Evolutionary conservation across 2,888 invertebrate genomes (phyloP).

Genomic region (Sminthurides aquaticus): DNA sequence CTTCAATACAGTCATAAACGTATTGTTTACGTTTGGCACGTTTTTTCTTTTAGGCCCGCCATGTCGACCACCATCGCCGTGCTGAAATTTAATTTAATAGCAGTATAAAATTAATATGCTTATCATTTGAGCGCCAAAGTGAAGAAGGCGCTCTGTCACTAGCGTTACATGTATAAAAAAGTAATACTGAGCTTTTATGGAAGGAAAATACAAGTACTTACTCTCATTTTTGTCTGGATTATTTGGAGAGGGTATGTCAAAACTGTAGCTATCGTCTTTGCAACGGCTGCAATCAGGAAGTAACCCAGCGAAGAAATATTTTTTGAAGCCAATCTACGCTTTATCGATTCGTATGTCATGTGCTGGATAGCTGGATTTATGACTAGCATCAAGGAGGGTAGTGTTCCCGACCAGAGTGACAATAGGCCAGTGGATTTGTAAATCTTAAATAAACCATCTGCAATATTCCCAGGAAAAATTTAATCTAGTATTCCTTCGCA

Average conservation of each 20-base stretch:
- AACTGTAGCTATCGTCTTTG: conserved; percentile 77
- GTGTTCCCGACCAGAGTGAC: conserved; percentile 74
- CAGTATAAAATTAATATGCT: neutral
- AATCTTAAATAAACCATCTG: conserved; percentile 64
- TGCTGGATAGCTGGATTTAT: conserved; percentile 87
- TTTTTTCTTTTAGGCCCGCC: neutral
- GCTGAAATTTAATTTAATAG: neutral
- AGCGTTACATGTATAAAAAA: no score
- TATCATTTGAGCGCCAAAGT: no score
- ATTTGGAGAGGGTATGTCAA: conserved; percentile 85
- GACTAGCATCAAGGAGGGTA: conserved; percentile 76
- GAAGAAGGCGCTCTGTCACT: no score
- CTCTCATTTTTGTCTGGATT: conserved; percentile 68
- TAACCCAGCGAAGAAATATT: conserved; percentile 54
- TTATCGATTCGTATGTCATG: conserved; percentile 81
- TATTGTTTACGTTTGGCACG: neutral
- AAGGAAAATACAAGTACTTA: conserved; percentile 45
- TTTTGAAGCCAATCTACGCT: conserved; percentile 58
- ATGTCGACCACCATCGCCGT: conserved; percentile 11
- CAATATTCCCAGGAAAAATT: no score
- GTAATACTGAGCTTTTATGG: no score
- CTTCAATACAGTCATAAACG: conserved; percentile 17
- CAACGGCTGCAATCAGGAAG: conserved; percentile 68
- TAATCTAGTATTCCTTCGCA: no score
- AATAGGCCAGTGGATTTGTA: conserved; percentile 64